A percentile compares a stretch with the other conserved stretches of the same genome.
Evolutionary conservation across 2,888 invertebrate genomes (phyloP).

Genomic region (Bellardia pandia): DNA sequence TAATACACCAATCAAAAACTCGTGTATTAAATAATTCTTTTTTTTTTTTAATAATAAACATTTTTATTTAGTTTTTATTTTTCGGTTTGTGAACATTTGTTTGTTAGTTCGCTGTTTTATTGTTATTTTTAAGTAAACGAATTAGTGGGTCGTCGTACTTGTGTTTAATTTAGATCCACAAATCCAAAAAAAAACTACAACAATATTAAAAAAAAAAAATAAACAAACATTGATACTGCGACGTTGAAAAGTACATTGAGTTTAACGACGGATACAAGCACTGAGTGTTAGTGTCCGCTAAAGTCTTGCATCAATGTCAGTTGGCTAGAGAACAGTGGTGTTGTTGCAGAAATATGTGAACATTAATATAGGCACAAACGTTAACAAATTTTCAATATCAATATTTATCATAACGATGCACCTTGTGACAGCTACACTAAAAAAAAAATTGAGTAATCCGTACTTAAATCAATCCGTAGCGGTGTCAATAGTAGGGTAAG

Average conservation of each 20-base stretch:
- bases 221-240: constrained; percentile 29
- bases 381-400: too few relatives aligned
- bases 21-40: neutral
- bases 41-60: neutral
- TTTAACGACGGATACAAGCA: constrained; percentile 36
- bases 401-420: too few relatives aligned
- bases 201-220: neutral
- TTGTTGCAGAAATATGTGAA: neutral
- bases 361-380: too few relatives aligned
- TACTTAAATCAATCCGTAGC: too few relatives aligned
- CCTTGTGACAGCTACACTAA: too few relatives aligned
- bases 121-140: constrained; percentile 50
- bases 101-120: constrained; percentile 29
- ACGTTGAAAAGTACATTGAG: constrained; percentile 12
- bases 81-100: neutral
- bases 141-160: constrained; percentile 65
- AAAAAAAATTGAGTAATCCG: too few relatives aligned
- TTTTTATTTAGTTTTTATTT: neutral
- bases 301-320: neutral
- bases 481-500: too few relatives aligned
- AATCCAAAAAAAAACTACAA: neutral
- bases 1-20: too few relatives aligned
- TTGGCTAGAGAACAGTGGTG: neutral
- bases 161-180: constrained; percentile 61
- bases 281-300: constrained; percentile 16